These are phyloP conservation scores for Helleia helle DNA, from an alignment of 2,888 invertebrate species.

Conservation along the genomic window DNA sequence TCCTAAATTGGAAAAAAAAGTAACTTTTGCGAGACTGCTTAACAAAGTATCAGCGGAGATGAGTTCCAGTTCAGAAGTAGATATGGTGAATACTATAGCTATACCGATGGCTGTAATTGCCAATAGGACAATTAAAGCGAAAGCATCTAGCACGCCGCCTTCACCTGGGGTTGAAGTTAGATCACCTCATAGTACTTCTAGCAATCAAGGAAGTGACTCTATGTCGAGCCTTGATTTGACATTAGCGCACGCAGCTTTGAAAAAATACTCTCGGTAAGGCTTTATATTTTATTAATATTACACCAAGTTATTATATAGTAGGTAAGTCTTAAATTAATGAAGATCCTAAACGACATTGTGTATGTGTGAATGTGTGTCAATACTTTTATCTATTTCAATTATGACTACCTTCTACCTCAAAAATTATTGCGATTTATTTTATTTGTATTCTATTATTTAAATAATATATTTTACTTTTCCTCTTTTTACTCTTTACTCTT, in stretches of 20 bases:
- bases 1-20: conserved; percentile 84
- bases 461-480: too few species aligned
- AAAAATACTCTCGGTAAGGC: conserved; percentile 64
- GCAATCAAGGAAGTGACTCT: conserved; percentile 85
- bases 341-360: too few species aligned
- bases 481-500: too few species aligned
- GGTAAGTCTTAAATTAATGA: too few species aligned
- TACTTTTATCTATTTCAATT: too few species aligned
- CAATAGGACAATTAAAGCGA: conserved; percentile 49
- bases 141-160: conserved; percentile 74
- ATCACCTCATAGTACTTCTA: conserved; percentile 79
- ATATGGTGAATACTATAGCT: conserved; percentile 69
- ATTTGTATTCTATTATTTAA: too few species aligned
- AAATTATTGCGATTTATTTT: too few species aligned
- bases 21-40: conserved; percentile 82
- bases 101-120: conserved; percentile 64
- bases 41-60: conserved; percentile 86
- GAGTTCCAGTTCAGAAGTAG: conserved; percentile 82
- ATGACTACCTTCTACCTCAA: too few species aligned
- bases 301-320: too few species aligned
- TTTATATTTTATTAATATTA: too few species aligned
- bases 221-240: conserved; percentile 82
- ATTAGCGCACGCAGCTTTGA: conserved; percentile 73
- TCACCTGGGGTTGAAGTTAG: conserved; percentile 78
- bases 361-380: too few species aligned